Evolutionary conservation across 2,797 vertebrate genomes (phyloP).

Genomic region (Dendrocincla fuliginosa): DNA sequence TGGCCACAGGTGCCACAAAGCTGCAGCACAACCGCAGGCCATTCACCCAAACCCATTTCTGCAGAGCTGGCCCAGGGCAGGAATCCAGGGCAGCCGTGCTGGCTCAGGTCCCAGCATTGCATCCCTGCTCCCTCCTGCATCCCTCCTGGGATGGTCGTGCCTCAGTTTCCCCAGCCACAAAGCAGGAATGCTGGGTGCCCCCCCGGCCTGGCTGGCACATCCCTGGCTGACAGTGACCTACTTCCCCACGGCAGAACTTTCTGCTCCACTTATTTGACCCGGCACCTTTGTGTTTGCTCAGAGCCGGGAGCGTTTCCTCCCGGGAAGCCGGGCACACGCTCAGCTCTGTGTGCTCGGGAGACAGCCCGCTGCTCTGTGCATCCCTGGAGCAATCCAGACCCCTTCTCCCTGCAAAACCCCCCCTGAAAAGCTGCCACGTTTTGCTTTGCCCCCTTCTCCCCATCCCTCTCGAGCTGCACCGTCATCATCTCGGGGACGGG

Average conservation of each 20-base stretch:
- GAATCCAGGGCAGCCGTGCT: background rate
- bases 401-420: background rate
- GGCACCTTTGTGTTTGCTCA: background rate
- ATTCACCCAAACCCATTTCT: background rate
- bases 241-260: constrained; percentile 20
- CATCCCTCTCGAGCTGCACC: background rate
- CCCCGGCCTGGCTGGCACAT: background rate
- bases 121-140: background rate
- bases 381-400: background rate
- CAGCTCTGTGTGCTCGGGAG: background rate
- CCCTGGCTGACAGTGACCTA: background rate
- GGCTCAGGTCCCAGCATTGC: accelerated
- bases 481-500: background rate
- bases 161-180: background rate
- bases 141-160: background rate
- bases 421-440: background rate
- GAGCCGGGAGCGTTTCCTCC: background rate
- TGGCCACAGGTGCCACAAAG: background rate
- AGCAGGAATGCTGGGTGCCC: background rate
- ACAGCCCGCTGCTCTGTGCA: background rate
- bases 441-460: background rate
- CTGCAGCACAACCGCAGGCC: accelerated
- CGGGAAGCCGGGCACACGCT: accelerated
- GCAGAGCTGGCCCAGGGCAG: background rate
- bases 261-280: constrained; percentile 36